Evolutionary conservation across 1,140 invertebrate species (phyloP).

Genomic region (Achroia grisella): DNA sequence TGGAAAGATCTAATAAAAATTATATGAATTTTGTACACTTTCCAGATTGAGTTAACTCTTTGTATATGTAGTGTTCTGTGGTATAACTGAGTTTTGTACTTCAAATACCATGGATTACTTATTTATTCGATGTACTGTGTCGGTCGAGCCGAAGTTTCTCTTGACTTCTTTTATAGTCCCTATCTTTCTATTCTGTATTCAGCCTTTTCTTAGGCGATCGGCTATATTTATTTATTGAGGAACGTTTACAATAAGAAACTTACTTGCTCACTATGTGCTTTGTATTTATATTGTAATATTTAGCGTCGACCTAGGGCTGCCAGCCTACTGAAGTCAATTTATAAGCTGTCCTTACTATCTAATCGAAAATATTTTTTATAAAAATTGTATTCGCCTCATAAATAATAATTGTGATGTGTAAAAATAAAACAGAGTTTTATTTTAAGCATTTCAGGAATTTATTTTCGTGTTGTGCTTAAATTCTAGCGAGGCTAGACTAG

Average conservation of each 20-base stretch:
- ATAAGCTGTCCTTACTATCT: slow-evolving; percentile 46
- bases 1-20: no score
- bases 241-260: slow-evolving; percentile 21
- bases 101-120: not conserved
- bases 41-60: no score
- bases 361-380: slow-evolving; percentile 57
- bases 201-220: slow-evolving; percentile 10
- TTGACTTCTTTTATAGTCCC: slow-evolving; percentile 8
- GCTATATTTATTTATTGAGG: slow-evolving; percentile 32
- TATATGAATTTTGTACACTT: no score
- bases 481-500: slow-evolving; percentile 63
- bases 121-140: slow-evolving; percentile 23
- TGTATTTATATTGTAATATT: slow-evolving; percentile 53
- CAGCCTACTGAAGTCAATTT: slow-evolving; percentile 57
- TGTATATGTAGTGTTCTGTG: no score
- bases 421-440: slow-evolving; percentile 73
- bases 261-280: slow-evolving; percentile 59
- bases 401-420: slow-evolving; percentile 67
- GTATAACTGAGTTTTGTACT: not conserved
- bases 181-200: slow-evolving; percentile 10
- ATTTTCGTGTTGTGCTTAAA: slow-evolving; percentile 61
- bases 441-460: slow-evolving; percentile 65
- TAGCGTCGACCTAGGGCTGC: slow-evolving; percentile 19
- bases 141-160: slow-evolving; percentile 26
- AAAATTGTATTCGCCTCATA: slow-evolving; percentile 49